These are phyloP conservation scores for Buathra laborator DNA, from an alignment of 2,888 invertebrate genomes.

Conservation along the genomic window DNA sequence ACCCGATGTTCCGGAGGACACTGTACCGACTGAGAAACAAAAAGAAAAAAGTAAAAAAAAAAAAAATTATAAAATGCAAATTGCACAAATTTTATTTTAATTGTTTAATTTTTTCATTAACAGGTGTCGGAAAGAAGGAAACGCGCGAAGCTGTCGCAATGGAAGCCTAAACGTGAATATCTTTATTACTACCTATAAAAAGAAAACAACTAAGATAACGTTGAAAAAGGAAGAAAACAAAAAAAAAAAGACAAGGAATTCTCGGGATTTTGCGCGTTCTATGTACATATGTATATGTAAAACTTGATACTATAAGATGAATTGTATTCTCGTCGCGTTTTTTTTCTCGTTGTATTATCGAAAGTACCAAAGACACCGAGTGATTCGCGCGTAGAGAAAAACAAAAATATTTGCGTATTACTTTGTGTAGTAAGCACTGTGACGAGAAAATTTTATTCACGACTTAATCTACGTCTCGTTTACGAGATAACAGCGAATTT, in stretches of 20 bases:
- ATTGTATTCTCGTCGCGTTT: slow-evolving; percentile 44
- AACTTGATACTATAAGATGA: slow-evolving; percentile 36
- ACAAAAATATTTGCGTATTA: neutral
- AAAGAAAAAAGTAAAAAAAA: slow-evolving; percentile 49
- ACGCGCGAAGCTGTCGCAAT: slow-evolving; percentile 84
- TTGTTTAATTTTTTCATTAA: slow-evolving; percentile 21
- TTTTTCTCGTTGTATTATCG: neutral
- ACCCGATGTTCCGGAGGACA: slow-evolving; percentile 84
- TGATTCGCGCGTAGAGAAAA: neutral
- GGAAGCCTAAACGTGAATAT: slow-evolving; percentile 83
- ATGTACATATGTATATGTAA: slow-evolving; percentile 81
- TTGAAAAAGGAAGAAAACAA: slow-evolving; percentile 23
- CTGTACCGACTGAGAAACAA: slow-evolving; percentile 74
- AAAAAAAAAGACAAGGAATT: neutral
- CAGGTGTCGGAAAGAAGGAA: slow-evolving; percentile 81
- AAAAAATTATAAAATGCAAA: slow-evolving; percentile 73
- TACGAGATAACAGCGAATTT: slow-evolving; percentile 36
- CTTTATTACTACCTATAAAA: slow-evolving; percentile 41
- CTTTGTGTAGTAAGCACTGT: neutral
- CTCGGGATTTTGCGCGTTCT: slow-evolving; percentile 48
- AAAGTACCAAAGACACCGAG: slow-evolving; percentile 22
- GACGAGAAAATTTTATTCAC: slow-evolving; percentile 35
- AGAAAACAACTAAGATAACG: slow-evolving; percentile 31
- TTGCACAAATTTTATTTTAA: neutral
- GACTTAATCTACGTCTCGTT: slow-evolving; percentile 12